Percentiles rank a stretch among this genome's conserved stretches.
Evolutionary conservation across 2,888 invertebrate species (phyloP).

Genomic region (Sesia apiformis): DNA sequence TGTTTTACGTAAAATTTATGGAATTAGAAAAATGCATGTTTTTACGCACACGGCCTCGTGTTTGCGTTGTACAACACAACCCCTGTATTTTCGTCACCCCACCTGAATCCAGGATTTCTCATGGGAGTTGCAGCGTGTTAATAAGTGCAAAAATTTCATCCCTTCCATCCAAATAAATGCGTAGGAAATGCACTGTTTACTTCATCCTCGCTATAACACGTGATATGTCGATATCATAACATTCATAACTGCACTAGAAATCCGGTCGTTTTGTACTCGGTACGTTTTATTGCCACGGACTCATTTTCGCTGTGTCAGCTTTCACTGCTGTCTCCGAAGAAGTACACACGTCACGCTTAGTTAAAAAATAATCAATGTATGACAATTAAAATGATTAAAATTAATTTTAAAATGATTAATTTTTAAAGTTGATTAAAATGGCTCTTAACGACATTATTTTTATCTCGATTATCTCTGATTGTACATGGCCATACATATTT

Average conservation of each 20-base stretch:
- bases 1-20: constrained; percentile 22
- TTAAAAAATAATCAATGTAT: background rate
- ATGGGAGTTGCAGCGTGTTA: constrained; percentile 48
- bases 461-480: too few species aligned
- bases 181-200: constrained; percentile 25
- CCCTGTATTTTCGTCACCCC: constrained; percentile 38
- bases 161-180: constrained; percentile 16
- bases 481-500: too few species aligned
- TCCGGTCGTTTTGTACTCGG: constrained; percentile 13
- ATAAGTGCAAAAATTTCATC: constrained; percentile 45
- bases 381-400: background rate
- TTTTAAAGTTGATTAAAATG: too few species aligned
- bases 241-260: constrained; percentile 14
- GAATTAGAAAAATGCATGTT: constrained; percentile 27
- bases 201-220: constrained; percentile 10
- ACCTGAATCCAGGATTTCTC: constrained; percentile 53
- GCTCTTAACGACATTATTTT: too few species aligned
- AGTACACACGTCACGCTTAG: background rate
- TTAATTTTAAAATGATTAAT: too few species aligned
- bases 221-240: constrained; percentile 11
- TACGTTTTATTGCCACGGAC: constrained; percentile 6
- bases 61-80: constrained; percentile 28
- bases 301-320: constrained; percentile 14
- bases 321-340: constrained; percentile 9
- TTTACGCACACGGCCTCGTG: constrained; percentile 7